phyloP scores from a whole-genome alignment of 1,140 invertebrate species.

The Aphelenchoides besseyi region DNA sequence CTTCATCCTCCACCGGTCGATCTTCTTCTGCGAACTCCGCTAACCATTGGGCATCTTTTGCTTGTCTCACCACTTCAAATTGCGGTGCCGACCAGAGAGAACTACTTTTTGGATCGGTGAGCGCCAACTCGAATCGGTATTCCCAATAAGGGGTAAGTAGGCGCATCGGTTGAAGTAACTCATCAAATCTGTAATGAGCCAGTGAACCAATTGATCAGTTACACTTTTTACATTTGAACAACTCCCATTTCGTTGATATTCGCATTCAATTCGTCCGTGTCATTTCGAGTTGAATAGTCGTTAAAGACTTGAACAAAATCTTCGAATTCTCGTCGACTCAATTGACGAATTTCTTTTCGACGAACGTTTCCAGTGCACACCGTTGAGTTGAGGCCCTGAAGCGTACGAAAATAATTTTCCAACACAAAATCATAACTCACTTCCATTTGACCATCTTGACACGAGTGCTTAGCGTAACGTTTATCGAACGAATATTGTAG shows the following conservation, averaged over 20 bases:
- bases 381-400: conserved; percentile 8
- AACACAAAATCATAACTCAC: background rate
- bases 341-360: conserved; percentile 23
- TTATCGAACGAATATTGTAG: conserved; percentile 20
- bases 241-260: conserved; percentile 19
- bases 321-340: conserved; percentile 10
- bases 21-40: conserved; percentile 15
- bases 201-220: too few species aligned
- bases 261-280: conserved; percentile 17
- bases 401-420: background rate
- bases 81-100: conserved; percentile 11
- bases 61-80: background rate
- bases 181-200: conserved; percentile 23
- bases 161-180: conserved; percentile 16
- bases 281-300: conserved; percentile 1
- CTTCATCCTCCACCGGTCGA: background rate
- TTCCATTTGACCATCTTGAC: background rate
- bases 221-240: conserved; percentile 25
- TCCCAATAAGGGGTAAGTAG: conserved; percentile 25
- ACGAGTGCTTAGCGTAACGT: background rate
- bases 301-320: conserved; percentile 7
- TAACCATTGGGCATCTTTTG: conserved; percentile 18
- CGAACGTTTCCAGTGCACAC: background rate
- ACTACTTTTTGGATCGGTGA: background rate
- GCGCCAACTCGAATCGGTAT: conserved; percentile 17